Conservation (phyloP, 2,113 vertebrate species). For the Empidonax alnorum region DNA sequence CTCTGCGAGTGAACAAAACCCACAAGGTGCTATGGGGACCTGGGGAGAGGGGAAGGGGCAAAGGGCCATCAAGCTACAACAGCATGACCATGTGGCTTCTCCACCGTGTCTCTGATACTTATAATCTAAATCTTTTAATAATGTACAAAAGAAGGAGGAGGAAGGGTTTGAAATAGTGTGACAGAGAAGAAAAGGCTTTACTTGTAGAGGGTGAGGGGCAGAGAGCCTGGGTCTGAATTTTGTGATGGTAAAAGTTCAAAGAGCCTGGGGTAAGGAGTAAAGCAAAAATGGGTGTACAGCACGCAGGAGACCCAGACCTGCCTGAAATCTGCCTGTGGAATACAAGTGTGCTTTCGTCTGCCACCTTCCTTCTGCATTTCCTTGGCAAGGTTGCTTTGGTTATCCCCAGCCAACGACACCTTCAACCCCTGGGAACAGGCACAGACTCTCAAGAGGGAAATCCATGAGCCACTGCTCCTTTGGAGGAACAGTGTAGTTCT, state of each 20-base stretch:
- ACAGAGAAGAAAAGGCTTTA: background rate
- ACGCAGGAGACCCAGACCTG: background rate
- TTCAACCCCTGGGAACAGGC: background rate
- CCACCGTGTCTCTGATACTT: background rate
- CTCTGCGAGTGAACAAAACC: background rate
- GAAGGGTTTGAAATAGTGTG: background rate
- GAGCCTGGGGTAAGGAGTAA: background rate
- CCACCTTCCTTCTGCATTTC: background rate
- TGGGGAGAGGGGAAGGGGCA: background rate
- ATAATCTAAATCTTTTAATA: background rate
- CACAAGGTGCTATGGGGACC: background rate
- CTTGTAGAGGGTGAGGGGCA: background rate
- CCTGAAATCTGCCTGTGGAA: background rate
- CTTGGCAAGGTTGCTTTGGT: background rate
- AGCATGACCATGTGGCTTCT: background rate
- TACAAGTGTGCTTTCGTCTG: background rate
- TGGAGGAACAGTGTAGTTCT: background rate
- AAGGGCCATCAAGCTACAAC: background rate
- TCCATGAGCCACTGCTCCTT: background rate
- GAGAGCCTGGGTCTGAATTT: background rate
- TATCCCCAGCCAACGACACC: background rate
- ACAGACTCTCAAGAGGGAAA: background rate
- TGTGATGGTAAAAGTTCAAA: background rate
- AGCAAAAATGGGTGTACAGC: background rate
- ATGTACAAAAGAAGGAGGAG: background rate